phyloP scores from a whole-genome alignment of 2,888 invertebrate genomes.

The Machimus rusticus region DNA sequence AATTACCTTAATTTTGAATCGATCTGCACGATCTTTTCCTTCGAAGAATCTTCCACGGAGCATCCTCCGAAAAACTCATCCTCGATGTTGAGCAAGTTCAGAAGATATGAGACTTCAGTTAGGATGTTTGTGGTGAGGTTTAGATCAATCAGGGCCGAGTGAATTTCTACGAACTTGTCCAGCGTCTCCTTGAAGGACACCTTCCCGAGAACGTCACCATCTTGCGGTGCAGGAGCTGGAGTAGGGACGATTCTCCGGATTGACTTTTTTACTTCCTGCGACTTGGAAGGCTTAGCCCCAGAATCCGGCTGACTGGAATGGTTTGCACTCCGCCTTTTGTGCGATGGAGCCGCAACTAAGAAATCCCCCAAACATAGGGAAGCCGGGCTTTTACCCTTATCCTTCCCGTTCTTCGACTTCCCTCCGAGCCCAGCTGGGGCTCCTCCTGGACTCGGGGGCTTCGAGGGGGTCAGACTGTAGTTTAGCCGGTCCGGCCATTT shows the following conservation, averaged over 20 bases:
- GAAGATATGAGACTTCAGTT: constrained; percentile 57
- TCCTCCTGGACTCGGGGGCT: background rate
- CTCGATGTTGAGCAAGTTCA: constrained; percentile 57
- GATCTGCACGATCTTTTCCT: background rate
- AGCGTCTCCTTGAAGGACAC: constrained; percentile 51
- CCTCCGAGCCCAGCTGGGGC: constrained; percentile 26
- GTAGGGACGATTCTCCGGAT: constrained; percentile 60
- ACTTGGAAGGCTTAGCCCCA: constrained; percentile 39
- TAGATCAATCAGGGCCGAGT: constrained; percentile 58
- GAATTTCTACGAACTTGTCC: constrained; percentile 55
- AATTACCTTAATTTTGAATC: constrained; percentile 37
- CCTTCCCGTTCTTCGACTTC: constrained; percentile 44
- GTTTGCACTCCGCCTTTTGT: constrained; percentile 50
- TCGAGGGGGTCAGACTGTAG: constrained; percentile 2
- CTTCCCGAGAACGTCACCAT: constrained; percentile 54
- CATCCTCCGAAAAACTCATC: background rate
- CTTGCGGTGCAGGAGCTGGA: constrained; percentile 55
- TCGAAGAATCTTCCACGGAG: background rate
- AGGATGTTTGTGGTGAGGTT: constrained; percentile 60
- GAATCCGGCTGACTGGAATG: constrained; percentile 15
- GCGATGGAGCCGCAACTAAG: constrained; percentile 51
- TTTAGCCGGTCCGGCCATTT: constrained; percentile 16
- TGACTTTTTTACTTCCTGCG: constrained; percentile 51
- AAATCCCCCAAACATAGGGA: constrained; percentile 60
- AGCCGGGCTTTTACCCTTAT: constrained; percentile 46